Percentiles rank a stretch among this genome's conserved stretches.
Conservation (phyloP, 2,888 invertebrate genomes). For the Dendrolimus pini region DNA sequence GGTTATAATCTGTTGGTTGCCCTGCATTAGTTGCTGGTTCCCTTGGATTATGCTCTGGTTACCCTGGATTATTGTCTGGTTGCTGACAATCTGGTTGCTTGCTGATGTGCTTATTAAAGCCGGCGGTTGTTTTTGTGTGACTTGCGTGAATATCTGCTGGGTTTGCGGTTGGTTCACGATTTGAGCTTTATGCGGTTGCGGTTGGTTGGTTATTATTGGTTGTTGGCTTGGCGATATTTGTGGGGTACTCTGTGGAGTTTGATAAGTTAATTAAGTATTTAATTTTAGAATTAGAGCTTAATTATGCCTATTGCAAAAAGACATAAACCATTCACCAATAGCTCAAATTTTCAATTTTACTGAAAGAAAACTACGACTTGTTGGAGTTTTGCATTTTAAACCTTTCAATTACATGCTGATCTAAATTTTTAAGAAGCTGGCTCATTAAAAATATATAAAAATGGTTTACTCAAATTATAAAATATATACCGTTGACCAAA, state of each 20-base stretch:
- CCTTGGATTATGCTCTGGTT: conserved; percentile 21
- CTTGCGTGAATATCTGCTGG: conserved; percentile 48
- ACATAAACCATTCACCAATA: too few relatives aligned
- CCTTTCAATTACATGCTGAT: too few relatives aligned
- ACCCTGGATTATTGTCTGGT: conserved; percentile 32
- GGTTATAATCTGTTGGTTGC: conserved; percentile 46
- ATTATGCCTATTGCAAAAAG: too few relatives aligned
- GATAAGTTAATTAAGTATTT: background rate
- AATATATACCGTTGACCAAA: too few relatives aligned
- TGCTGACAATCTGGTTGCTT: conserved; percentile 33
- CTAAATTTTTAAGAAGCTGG: too few relatives aligned
- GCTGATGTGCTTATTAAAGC: conserved; percentile 48
- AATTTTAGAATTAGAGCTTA: too few relatives aligned
- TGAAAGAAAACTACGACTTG: too few relatives aligned
- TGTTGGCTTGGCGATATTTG: conserved; percentile 68
- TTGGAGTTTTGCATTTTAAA: too few relatives aligned
- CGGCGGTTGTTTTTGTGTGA: conserved; percentile 62
- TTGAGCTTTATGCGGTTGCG: conserved; percentile 74
- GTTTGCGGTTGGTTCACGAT: conserved; percentile 48
- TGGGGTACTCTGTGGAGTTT: conserved; percentile 46
- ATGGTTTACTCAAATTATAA: too few relatives aligned
- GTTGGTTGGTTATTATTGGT: conserved; percentile 65
- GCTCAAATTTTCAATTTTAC: too few relatives aligned
- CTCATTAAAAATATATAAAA: too few relatives aligned
- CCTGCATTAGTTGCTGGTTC: conserved; percentile 20